Evolutionary conservation across 2,888 invertebrate species (phyloP).

Genomic region (Teinopalpus imperialis): DNA sequence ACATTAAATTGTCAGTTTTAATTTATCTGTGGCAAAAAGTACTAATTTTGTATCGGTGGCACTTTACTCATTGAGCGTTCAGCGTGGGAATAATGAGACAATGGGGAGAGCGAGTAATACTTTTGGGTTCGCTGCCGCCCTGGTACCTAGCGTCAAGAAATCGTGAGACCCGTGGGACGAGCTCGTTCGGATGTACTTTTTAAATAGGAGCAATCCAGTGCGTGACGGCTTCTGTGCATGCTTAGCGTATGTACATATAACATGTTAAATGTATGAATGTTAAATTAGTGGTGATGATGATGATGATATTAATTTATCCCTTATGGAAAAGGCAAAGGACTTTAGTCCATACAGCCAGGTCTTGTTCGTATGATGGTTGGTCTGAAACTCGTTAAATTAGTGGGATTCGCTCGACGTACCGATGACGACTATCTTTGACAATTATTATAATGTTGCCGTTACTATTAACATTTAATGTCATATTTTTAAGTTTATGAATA

Average conservation of each 20-base stretch:
- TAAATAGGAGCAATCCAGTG: conserved; percentile 37
- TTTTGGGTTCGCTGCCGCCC: conserved; percentile 40
- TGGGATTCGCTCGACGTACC: background rate
- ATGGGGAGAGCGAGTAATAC: conserved; percentile 50
- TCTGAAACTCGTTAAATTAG: conserved; percentile 6
- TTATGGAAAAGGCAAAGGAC: too few species aligned
- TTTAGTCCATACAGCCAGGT: too few species aligned
- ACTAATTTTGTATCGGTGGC: conserved; percentile 29
- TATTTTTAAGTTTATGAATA: too few species aligned
- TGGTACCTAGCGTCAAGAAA: conserved; percentile 47
- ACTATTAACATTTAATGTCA: too few species aligned
- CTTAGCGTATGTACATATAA: too few species aligned
- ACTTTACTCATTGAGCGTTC: conserved; percentile 45
- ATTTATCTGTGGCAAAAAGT: conserved; percentile 27
- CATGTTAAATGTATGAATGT: too few species aligned
- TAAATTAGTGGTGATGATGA: background rate
- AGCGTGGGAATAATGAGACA: conserved; percentile 58
- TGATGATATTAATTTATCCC: too few species aligned
- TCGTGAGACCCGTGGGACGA: conserved; percentile 56
- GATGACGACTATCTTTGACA: too few species aligned
- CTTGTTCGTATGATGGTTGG: too few species aligned
- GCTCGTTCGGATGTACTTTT: conserved; percentile 28
- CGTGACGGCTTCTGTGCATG: conserved; percentile 37
- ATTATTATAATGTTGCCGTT: too few species aligned
- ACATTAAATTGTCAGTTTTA: conserved; percentile 14